Evolutionary conservation across 1,140 invertebrate genomes (phyloP).

Genomic region (Heterodera schachtii): DNA sequence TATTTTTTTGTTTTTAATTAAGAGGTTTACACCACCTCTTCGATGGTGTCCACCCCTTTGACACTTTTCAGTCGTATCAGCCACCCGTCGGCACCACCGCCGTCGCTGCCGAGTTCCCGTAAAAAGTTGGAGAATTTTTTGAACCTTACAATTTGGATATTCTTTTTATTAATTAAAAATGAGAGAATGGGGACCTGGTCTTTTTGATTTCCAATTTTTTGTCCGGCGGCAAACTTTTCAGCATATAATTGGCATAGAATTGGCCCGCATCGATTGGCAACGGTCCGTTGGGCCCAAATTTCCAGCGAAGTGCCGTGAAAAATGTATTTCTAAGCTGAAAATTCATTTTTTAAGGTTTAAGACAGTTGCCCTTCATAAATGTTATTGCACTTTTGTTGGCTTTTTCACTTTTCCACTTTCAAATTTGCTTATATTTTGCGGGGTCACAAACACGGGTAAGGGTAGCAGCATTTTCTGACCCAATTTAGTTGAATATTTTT

Average conservation of each 20-base stretch:
- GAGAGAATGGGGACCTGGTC: conserved; percentile 17
- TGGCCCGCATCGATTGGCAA: conserved; percentile 54
- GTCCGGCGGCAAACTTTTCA: conserved; percentile 43
- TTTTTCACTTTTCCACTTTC: not conserved
- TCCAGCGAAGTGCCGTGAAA: conserved; percentile 34
- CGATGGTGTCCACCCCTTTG: conserved; percentile 50
- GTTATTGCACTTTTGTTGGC: not conserved
- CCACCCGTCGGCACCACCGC: conserved; percentile 19
- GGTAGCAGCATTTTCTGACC: too few relatives aligned
- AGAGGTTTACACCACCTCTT: conserved; percentile 31
- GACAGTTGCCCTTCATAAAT: not conserved
- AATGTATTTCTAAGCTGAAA: conserved; percentile 40
- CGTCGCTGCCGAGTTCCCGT: conserved; percentile 35
- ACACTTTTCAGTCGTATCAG: conserved; percentile 45
- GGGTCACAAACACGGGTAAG: too few relatives aligned
- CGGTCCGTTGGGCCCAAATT: conserved; percentile 15
- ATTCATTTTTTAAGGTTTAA: too few relatives aligned
- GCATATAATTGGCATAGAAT: conserved; percentile 46
- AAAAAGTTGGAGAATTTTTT: conserved; percentile 53
- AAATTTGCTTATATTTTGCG: too few relatives aligned
- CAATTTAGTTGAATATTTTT: too few relatives aligned
- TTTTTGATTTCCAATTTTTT: conserved; percentile 48
- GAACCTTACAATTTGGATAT: too few relatives aligned
- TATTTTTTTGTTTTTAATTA: not conserved
- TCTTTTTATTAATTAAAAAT: not conserved